A percentile compares a stretch with the other conserved stretches of the same genome.
Evolutionary conservation across 2,888 invertebrate genomes (phyloP).

Genomic region (Diarsia brunnea): DNA sequence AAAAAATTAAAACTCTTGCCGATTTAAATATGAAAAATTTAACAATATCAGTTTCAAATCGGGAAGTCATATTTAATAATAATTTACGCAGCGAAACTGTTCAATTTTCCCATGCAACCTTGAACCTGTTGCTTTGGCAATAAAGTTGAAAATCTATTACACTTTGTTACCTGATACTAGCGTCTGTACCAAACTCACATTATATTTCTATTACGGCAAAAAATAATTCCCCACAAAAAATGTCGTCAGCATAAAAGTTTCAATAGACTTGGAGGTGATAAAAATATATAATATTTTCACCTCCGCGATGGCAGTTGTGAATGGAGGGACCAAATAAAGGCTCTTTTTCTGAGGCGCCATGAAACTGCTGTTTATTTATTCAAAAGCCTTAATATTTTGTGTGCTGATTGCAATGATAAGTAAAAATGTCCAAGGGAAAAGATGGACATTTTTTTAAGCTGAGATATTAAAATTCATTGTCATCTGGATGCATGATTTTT

Average conservation of each 20-base stretch:
- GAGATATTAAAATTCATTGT: constrained; percentile 25
- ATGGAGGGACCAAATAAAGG: constrained; percentile 58
- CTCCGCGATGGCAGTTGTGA: constrained; percentile 51
- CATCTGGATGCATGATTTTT: not conserved
- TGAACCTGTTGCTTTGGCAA: no score
- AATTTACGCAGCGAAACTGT: no score
- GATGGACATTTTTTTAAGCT: constrained; percentile 23
- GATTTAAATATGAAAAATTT: no score
- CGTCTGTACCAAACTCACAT: constrained; percentile 1
- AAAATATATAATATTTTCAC: constrained; percentile 60
- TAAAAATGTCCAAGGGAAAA: constrained; percentile 51
- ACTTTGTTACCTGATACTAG: no score
- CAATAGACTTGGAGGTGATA: constrained; percentile 60
- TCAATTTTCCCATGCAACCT: no score
- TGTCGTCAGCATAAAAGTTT: constrained; percentile 53
- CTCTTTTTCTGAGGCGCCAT: constrained; percentile 49
- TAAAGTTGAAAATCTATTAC: no score
- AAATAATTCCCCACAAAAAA: constrained; percentile 47
- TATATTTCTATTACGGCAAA: constrained; percentile 38
- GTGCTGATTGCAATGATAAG: constrained; percentile 67
- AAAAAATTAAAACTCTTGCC: no score
- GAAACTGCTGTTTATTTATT: constrained; percentile 67
- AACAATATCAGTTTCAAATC: no score
- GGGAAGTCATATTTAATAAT: no score
- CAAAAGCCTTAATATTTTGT: constrained; percentile 60